Evolutionary conservation across 2,113 vertebrate species (phyloP), one percentile per base, ranked within the genome.

Genomic region (Terrapene triunguis): DNA sequence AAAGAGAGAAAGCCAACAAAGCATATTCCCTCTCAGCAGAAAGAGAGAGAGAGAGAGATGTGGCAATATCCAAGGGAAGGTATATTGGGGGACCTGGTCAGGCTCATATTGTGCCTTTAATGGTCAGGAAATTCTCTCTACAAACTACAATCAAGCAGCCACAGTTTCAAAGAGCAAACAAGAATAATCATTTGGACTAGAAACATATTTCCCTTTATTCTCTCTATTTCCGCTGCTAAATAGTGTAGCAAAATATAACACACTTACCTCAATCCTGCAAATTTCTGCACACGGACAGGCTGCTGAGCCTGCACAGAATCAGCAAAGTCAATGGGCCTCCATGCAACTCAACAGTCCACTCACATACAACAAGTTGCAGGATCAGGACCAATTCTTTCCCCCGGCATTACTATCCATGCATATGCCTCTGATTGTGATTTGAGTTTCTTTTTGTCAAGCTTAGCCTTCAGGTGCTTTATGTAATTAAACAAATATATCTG

Each of bases 221-320:
- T 80, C 42, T 35, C 4, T 50, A 14, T 27, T 3, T 2, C 6
- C 42, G 29, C 16, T 74, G 65, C 19, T 80, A 10, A 24, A 4
- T 2, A 5, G 6, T 54, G 35, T 1, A 48, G 59, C n/a, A n/a
- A 13, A 1, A 0, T 6, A 2, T 57, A 13, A 24, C 25, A 44
- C 38, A 54, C 38, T 50, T 42, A 29, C 1, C 5, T 12, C 4
- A 5, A 55, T 93, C 80, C 13, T 85, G 32, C 2, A 54, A 6
- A 7, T 50, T 50, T 72, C 48, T 8, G n/a, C 50, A 78, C 1
- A 44, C 4, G 10, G 25, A 48, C 8, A 27, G 8, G 14, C 0
- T 0, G 48, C 81, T 50, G 42, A 48, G 2, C 14, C 47, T 47
- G 1, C 11, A 13, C 0, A n/a, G 3, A n/a, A 69, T n/a, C 62